Conservation (phyloP, 2,113 vertebrate species). For the Pungitius pungitius region DNA sequence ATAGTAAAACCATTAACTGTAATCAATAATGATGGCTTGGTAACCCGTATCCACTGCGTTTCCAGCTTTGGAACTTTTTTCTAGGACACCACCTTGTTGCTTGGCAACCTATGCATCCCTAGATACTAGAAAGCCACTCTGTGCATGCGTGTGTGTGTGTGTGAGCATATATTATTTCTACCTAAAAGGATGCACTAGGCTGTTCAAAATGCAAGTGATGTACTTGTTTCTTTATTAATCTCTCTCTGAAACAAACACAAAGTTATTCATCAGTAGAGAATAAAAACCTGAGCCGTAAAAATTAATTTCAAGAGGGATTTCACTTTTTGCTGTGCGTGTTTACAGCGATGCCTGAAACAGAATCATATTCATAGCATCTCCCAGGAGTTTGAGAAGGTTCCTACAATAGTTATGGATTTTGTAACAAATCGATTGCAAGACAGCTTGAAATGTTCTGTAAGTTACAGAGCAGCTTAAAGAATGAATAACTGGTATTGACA, state of each 20-base stretch:
- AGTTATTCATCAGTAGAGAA: background rate
- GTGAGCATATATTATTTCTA: slow-evolving; percentile 45
- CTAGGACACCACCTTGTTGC: slow-evolving; percentile 79
- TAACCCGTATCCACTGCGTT: slow-evolving; percentile 28
- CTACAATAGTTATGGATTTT: slow-evolving; percentile 26
- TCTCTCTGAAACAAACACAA: slow-evolving; percentile 30
- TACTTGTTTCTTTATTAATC: slow-evolving; percentile 34
- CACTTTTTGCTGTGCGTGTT: background rate
- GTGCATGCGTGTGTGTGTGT: slow-evolving; percentile 15
- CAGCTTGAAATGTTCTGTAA: slow-evolving; percentile 16
- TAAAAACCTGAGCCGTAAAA: background rate
- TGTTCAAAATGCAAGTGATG: slow-evolving; percentile 56
- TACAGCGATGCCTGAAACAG: background rate
- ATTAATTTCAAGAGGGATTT: slow-evolving; percentile 3
- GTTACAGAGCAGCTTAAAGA: background rate
- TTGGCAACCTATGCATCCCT: slow-evolving; percentile 77
- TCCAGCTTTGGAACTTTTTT: slow-evolving; percentile 68
- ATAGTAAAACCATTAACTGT: slow-evolving; percentile 46
- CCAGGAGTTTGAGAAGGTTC: slow-evolving; percentile 11
- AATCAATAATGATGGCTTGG: slow-evolving; percentile 48
- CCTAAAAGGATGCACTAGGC: slow-evolving; percentile 38
- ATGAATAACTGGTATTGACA: slow-evolving; percentile 4
- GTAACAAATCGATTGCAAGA: slow-evolving; percentile 36
- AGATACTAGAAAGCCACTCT: slow-evolving; percentile 41
- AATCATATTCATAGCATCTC: slow-evolving; percentile 31